These are phyloP conservation scores for Sebastes trivittatus DNA, from an alignment of 2,797 vertebrate genomes.

Conservation along the genomic window DNA sequence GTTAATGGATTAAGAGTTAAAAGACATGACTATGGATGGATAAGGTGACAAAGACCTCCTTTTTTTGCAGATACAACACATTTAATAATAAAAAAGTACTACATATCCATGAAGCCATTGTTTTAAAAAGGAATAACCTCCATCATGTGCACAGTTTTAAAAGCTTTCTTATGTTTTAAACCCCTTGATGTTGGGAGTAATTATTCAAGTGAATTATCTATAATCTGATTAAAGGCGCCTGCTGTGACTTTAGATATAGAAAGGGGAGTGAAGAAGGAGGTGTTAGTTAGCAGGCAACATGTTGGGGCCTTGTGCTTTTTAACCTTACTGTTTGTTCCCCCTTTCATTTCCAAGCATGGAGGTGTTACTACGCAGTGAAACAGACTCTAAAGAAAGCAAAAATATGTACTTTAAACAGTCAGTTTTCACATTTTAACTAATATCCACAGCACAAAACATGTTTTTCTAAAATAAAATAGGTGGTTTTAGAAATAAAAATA, in stretches of 20 bases:
- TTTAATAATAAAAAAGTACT: too few species aligned
- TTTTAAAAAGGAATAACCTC: too few species aligned
- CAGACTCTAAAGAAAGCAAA: not conserved
- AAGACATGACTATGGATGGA: too few species aligned
- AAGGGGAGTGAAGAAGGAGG: not conserved
- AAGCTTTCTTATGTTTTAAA: not conserved
- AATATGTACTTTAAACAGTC: not conserved
- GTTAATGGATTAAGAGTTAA: too few species aligned
- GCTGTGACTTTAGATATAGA: not conserved
- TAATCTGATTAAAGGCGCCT: constrained; percentile 18
- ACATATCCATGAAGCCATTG: too few species aligned
- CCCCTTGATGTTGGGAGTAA: not conserved
- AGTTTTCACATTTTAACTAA: not conserved
- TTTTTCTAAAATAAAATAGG: not conserved
- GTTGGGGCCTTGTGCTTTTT: not conserved
- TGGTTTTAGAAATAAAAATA: not conserved
- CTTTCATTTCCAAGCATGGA: constrained; percentile 25
- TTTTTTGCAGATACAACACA: too few species aligned
- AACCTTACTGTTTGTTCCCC: not conserved
- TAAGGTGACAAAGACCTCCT: too few species aligned
- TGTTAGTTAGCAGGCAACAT: constrained; percentile 12
- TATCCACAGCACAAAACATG: not conserved
- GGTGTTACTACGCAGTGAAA: not conserved
- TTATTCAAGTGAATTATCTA: not conserved
- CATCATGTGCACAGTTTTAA: too few species aligned